A percentile compares a stretch with the other conserved stretches of the same genome.
These are phyloP conservation scores for Limnephilus rhombicus DNA, from an alignment of 2,888 invertebrate genomes.

Conservation along the genomic window DNA sequence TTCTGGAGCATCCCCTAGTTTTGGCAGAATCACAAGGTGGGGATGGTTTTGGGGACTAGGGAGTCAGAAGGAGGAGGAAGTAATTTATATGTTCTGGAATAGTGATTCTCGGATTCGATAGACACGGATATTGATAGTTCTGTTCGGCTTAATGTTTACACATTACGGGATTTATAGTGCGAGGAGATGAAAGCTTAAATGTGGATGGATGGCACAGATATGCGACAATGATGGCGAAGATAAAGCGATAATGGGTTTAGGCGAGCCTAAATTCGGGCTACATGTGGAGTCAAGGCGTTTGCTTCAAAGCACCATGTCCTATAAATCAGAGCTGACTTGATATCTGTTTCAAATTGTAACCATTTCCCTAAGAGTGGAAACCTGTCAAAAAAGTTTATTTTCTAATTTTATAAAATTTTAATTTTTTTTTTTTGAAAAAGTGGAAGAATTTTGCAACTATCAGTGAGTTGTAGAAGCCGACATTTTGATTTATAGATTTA, in stretches of 20 bases:
- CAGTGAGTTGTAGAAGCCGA: too few relatives aligned
- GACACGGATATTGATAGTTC: constrained; percentile 55
- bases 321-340: not conserved
- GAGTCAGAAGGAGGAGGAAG: not conserved
- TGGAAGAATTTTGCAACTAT: too few relatives aligned
- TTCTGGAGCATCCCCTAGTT: not conserved
- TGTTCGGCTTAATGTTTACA: constrained; percentile 50
- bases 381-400: not conserved
- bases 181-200: constrained; percentile 38
- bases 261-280: not conserved
- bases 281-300: not conserved
- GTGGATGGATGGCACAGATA: constrained; percentile 28
- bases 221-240: constrained; percentile 20
- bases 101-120: constrained; percentile 55
- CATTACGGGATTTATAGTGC: constrained; percentile 50
- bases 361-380: not conserved
- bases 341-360: not conserved
- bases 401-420: too few relatives aligned
- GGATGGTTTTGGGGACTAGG: not conserved
- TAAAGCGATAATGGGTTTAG: not conserved
- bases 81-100: constrained; percentile 56
- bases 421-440: too few relatives aligned
- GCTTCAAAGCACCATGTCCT: not conserved
- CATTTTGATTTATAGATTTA: too few relatives aligned
- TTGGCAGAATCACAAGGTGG: not conserved